phyloP scores from a whole-genome alignment of 2,797 vertebrate genomes.

The Chiropotes sagulatus region DNA sequence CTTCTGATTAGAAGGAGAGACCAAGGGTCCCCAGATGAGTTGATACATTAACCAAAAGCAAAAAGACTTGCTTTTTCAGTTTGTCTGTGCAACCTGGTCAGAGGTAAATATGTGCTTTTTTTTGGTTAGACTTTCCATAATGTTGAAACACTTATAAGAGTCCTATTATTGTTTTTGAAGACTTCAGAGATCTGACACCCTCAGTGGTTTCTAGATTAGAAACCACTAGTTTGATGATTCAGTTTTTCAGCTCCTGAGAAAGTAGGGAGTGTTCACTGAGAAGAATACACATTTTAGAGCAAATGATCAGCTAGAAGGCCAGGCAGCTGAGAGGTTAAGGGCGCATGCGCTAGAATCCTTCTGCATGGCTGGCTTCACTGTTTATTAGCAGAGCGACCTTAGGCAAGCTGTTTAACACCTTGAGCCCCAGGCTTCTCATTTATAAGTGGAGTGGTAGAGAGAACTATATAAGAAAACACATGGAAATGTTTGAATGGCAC shows the following conservation, averaged over 20 bases:
- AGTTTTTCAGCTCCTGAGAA: not conserved
- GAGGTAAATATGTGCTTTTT: not conserved
- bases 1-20: slow-evolving; percentile 3
- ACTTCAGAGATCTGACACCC: not conserved
- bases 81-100: not conserved
- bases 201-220: not conserved
- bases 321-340: not conserved
- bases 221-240: not conserved
- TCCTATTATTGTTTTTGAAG: not conserved
- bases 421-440: not conserved
- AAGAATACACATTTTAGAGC: not conserved
- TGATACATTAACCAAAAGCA: slow-evolving; percentile 4
- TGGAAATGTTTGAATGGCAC: not conserved
- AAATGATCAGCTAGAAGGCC: not conserved
- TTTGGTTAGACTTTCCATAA: not conserved
- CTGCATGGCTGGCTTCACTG: rapidly evolving
- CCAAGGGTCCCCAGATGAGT: not conserved
- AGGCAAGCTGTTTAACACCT: not conserved
- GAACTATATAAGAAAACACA: not conserved
- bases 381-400: not conserved
- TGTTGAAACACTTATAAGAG: not conserved
- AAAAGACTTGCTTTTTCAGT: not conserved
- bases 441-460: not conserved
- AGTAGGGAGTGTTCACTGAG: not conserved
- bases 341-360: not conserved